These are phyloP conservation scores for Drosophila anomalipes DNA, from an alignment of 2,888 invertebrate genomes.

Conservation along the genomic window DNA sequence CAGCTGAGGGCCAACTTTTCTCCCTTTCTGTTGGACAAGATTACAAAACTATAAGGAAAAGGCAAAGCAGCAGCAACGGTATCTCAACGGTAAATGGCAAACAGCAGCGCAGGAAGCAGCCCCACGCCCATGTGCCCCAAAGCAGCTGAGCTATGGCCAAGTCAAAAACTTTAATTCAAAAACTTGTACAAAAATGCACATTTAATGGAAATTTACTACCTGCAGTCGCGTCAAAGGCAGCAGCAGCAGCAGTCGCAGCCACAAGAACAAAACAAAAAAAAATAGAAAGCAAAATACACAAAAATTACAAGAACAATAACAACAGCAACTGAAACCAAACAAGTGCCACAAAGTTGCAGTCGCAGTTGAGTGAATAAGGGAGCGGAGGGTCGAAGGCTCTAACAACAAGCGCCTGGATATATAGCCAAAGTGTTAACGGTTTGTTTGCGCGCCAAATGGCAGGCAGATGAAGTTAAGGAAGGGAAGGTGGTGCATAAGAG, in stretches of 20 bases:
- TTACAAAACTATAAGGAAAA: constrained; percentile 74
- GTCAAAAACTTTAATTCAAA: constrained; percentile 82
- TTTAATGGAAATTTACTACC: constrained; percentile 84
- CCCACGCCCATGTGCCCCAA: constrained; percentile 23
- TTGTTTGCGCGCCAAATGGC: constrained; percentile 76
- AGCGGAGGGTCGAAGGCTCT: background rate
- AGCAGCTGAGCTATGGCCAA: constrained; percentile 61
- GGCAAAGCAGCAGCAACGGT: constrained; percentile 6
- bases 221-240: constrained; percentile 70
- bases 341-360: constrained; percentile 77
- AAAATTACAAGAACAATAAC: constrained; percentile 27
- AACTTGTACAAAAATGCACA: constrained; percentile 83
- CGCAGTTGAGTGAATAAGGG: constrained; percentile 46
- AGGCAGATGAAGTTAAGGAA: constrained; percentile 2
- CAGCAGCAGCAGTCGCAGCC: constrained; percentile 21
- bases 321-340: constrained; percentile 45
- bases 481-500: background rate
- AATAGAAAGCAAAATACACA: constrained; percentile 1
- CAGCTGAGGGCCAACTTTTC: constrained; percentile 35
- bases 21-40: constrained; percentile 75
- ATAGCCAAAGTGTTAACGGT: constrained; percentile 77
- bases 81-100: constrained; percentile 37
- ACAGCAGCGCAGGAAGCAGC: constrained; percentile 42
- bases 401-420: constrained; percentile 23
- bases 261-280: constrained; percentile 20